These are phyloP conservation scores for Anoplius nigerrimus DNA, from an alignment of 2,888 invertebrate species.

Conservation along the genomic window DNA sequence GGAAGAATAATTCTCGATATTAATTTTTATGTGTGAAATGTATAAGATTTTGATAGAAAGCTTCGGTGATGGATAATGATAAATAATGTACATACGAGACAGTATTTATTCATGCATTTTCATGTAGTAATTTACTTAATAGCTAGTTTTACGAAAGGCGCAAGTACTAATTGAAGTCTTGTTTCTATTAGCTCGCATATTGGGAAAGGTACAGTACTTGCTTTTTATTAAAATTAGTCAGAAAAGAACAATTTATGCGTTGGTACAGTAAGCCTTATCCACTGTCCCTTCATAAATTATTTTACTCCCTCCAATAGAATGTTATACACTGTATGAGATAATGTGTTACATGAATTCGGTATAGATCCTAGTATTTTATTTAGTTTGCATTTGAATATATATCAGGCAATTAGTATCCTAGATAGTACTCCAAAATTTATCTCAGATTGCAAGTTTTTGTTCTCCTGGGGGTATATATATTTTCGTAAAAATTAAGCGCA, in stretches of 20 bases:
- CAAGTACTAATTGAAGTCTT: constrained; percentile 63
- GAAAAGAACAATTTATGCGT: constrained; percentile 13
- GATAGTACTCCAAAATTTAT: too few relatives aligned
- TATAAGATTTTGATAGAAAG: neutral
- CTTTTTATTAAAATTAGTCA: constrained; percentile 41
- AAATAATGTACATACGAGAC: too few relatives aligned
- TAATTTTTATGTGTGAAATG: neutral
- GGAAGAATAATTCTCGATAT: neutral
- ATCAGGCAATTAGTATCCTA: too few relatives aligned
- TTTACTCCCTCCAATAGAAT: constrained; percentile 26
- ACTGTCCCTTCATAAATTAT: constrained; percentile 17
- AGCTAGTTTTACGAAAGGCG: constrained; percentile 38
- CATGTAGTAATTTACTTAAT: constrained; percentile 28
- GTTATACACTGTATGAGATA: constrained; percentile 38
- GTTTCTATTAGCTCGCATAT: constrained; percentile 73
- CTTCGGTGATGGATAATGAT: constrained; percentile 42
- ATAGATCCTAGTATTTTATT: constrained; percentile 3
- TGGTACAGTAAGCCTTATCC: constrained; percentile 2
- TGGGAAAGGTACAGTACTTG: constrained; percentile 73
- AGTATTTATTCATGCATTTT: too few relatives aligned
- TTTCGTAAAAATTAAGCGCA: too few relatives aligned
- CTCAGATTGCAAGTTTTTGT: too few relatives aligned
- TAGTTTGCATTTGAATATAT: neutral
- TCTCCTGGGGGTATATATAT: neutral
- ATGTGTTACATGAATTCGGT: constrained; percentile 12